A percentile compares a stretch with the other conserved stretches of the same genome.
phyloP scores from a whole-genome alignment of 1,140 invertebrate species.

The Neomicropteryx cornuta region DNA sequence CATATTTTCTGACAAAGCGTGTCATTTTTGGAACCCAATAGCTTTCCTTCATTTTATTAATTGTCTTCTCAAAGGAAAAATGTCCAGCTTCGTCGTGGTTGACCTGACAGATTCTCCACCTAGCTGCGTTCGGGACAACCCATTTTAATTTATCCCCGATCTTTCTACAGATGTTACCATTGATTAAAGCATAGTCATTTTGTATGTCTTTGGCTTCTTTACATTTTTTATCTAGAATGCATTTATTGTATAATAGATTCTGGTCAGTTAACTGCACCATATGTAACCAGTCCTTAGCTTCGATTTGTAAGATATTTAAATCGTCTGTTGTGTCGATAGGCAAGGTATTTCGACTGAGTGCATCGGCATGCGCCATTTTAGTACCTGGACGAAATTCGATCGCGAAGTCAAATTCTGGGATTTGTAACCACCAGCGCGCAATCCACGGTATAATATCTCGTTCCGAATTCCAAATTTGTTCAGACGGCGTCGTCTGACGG shows the following conservation, averaged over 20 bases:
- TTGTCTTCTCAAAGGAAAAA: constrained; percentile 15
- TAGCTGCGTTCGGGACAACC: constrained; percentile 6
- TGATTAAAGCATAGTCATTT: constrained; percentile 3
- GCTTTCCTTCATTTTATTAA: constrained; percentile 12
- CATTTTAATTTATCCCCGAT: constrained; percentile 2
- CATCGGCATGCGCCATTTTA: constrained; percentile 20
- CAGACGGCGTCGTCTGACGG: constrained; percentile 9
- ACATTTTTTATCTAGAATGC: neutral
- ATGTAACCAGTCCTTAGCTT: constrained; percentile 4
- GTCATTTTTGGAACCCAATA: constrained; percentile 15
- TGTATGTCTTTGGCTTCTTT: constrained; percentile 4
- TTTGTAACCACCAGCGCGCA: constrained; percentile 12
- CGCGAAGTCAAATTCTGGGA: constrained; percentile 16
- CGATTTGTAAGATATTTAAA: neutral
- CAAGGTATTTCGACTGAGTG: constrained; percentile 15
- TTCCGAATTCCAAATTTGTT: constrained; percentile 6
- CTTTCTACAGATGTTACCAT: constrained; percentile 3
- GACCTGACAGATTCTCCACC: constrained; percentile 7
- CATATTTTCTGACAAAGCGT: constrained; percentile 7
- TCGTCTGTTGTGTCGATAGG: neutral
- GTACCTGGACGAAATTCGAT: constrained; percentile 15
- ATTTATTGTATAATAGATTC: constrained; percentile 3
- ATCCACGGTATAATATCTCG: constrained; percentile 12
- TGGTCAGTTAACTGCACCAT: constrained; percentile 5
- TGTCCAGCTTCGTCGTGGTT: constrained; percentile 17